phyloP scores from a whole-genome alignment of 1,140 invertebrate species.

The Himalopsyche phryganea region DNA sequence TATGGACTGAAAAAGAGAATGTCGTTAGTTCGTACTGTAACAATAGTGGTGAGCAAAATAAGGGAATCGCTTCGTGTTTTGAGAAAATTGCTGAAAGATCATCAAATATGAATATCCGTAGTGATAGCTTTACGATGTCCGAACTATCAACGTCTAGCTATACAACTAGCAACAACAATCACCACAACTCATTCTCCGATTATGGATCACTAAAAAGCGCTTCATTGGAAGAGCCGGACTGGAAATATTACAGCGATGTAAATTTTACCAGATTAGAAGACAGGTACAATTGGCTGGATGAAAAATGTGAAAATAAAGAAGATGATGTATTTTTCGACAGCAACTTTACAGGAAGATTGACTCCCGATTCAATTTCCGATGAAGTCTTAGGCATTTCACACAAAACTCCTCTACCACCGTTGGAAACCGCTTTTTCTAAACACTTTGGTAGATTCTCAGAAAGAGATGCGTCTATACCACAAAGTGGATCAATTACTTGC shows the following conservation, averaged over 20 bases:
- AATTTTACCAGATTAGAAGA: not conserved
- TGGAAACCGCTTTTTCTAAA: slow-evolving; percentile 51
- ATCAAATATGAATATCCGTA: slow-evolving; percentile 4
- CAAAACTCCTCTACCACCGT: slow-evolving; percentile 43
- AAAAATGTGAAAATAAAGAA: slow-evolving; percentile 12
- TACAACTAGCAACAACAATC: slow-evolving; percentile 8
- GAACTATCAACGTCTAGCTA: slow-evolving; percentile 23
- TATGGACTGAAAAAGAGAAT: no score
- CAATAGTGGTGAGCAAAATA: no score
- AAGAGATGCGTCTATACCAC: slow-evolving; percentile 28
- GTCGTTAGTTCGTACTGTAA: no score
- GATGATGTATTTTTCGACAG: slow-evolving; percentile 12
- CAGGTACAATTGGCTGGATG: slow-evolving; percentile 8
- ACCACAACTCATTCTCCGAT: slow-evolving; percentile 16
- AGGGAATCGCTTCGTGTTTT: no score
- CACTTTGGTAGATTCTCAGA: slow-evolving; percentile 41
- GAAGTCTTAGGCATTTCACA: slow-evolving; percentile 41
- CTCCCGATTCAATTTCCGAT: slow-evolving; percentile 45
- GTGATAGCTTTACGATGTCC: slow-evolving; percentile 24
- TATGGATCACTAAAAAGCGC: slow-evolving; percentile 19
- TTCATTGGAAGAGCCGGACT: not conserved
- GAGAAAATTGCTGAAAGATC: not conserved
- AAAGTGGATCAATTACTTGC: slow-evolving; percentile 24
- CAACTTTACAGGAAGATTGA: slow-evolving; percentile 23
- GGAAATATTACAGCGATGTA: slow-evolving; percentile 1